phyloP scores from a whole-genome alignment of 2,113 vertebrate species.

The Cariama cristata region DNA sequence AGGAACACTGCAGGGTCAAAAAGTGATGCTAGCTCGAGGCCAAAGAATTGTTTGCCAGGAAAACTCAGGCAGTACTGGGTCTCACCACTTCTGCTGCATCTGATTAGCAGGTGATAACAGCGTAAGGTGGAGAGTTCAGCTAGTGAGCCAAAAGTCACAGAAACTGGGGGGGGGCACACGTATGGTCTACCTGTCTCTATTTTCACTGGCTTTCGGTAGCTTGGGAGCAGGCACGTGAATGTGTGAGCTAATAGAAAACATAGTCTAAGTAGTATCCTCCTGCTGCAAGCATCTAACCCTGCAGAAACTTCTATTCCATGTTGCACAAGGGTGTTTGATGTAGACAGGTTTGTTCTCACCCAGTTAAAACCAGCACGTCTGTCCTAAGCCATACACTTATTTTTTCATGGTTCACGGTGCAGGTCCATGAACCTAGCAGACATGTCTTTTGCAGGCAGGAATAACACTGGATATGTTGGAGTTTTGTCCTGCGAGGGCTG shows the following conservation, averaged over 20 bases:
- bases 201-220: not conserved
- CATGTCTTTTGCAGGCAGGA: not conserved
- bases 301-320: accelerated
- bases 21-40: not conserved
- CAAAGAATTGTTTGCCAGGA: not conserved
- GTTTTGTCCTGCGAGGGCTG: not conserved
- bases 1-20: not conserved
- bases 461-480: accelerated
- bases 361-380: not conserved
- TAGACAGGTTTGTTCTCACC: not conserved
- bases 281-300: not conserved
- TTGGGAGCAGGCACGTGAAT: not conserved
- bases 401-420: not conserved
- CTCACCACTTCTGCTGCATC: not conserved
- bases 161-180: too few species aligned
- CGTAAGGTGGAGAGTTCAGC: not conserved
- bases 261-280: accelerated
- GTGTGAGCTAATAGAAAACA: not conserved
- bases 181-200: accelerated
- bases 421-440: not conserved
- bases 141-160: not conserved
- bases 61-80: not conserved
- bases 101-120: not conserved
- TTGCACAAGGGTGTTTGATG: not conserved
- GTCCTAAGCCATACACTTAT: not conserved